Evolutionary conservation across 2,888 invertebrate species (phyloP), one percentile per base, ranked within the genome.

Genomic region (Lutraria lutraria): DNA sequence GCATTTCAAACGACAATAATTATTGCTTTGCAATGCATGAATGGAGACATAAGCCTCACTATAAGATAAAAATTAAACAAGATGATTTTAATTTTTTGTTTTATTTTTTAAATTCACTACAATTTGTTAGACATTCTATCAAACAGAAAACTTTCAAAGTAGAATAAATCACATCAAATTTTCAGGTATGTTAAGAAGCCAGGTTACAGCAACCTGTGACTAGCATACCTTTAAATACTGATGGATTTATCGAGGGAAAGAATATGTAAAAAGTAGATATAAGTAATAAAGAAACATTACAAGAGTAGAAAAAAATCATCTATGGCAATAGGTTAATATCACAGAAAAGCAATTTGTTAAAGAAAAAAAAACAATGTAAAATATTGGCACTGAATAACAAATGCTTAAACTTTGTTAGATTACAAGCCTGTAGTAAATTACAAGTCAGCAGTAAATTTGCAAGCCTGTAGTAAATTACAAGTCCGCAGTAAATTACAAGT

Each of bases 41-140:
- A 43, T 8, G 8, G 43, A 43, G 43, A 43, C 43, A 43, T 43
- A 43, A 43, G 43, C 43, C 43, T 43, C 43, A 43, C 8, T 4
- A 43, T 8, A 3, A 21, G 19, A 21, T 2, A 3, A 21, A 8
- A 63, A 68, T 25, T 10, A 68, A 68, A n/a, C n/a, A 68, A 25
- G 63, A 25, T 68, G 0, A n/a, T 3, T 68, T 68, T n/a, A 25
- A 68, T 68, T 68, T 68, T 68, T 25, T 68, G 1, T 68, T 3
- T n/a, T 68, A 25, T 68, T 10, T 68, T 68, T 68, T 68, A 25
- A 25, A 68, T 25, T 68, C 63, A 68, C 63, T 68, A 68, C 63
- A 68, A 68, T 68, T n/a, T 68, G 63, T 68, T 68, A 68, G 25
- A 25, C 25, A 68, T 68, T 68, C 63, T 25, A 68, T 68, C 63